Evolutionary conservation across 1,140 invertebrate genomes (phyloP).

Genomic region (Drosophila erecta): DNA sequence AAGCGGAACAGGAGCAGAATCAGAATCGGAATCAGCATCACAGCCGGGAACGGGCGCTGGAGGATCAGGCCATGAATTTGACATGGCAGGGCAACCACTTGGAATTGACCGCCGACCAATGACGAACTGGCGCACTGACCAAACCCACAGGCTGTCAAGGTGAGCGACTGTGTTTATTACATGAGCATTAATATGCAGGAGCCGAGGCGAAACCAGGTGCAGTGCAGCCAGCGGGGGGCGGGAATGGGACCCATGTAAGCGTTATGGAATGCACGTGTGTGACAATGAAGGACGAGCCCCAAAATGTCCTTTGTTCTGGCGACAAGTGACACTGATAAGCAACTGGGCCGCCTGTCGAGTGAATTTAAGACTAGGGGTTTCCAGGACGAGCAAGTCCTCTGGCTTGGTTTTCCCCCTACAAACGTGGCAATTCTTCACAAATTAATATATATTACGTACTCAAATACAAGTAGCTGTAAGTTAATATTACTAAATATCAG

Average conservation of each 20-base stretch:
- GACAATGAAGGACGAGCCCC: constrained; percentile 21
- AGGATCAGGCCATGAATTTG: constrained; percentile 45
- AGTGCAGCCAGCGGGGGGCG: neutral
- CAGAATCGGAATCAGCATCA: constrained; percentile 2
- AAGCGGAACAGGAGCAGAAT: constrained; percentile 15
- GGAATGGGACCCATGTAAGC: too few species aligned
- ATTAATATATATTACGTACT: too few species aligned
- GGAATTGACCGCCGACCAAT: constrained; percentile 48
- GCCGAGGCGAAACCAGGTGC: constrained; percentile 6
- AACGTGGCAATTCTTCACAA: too few species aligned
- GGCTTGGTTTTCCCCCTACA: too few species aligned
- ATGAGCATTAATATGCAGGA: constrained; percentile 55
- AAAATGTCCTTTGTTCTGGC: constrained; percentile 25
- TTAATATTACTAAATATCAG: too few species aligned
- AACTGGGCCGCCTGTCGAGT: constrained; percentile 13
- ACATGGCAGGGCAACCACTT: constrained; percentile 50
- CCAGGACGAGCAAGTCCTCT: too few species aligned
- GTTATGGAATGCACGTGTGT: neutral
- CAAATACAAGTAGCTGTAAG: too few species aligned
- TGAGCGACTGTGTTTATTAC: constrained; percentile 64
- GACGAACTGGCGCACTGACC: constrained; percentile 51
- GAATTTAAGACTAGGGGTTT: neutral
- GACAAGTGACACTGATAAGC: constrained; percentile 50
- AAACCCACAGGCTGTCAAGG: constrained; percentile 54
- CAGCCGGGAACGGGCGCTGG: neutral